Evolutionary conservation across 2,888 invertebrate genomes (phyloP).

Genomic region (Drosophila macrospina): DNA sequence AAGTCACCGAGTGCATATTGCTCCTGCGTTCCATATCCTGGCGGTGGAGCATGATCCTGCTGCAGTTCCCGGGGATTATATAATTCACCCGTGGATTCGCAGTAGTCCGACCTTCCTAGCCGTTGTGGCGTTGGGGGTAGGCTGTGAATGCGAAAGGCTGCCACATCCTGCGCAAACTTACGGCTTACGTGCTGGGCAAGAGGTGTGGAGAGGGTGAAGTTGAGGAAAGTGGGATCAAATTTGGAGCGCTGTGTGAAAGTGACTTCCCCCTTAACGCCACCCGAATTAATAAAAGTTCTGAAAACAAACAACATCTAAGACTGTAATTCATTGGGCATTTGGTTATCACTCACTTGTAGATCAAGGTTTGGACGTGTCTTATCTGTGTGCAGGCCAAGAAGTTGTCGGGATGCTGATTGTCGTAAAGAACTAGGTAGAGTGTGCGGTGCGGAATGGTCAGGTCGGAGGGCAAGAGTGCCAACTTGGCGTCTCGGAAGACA

Average conservation of each 20-base stretch:
- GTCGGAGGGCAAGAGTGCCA: slow-evolving; percentile 90
- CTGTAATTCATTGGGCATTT: neutral
- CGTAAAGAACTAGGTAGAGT: slow-evolving; percentile 93
- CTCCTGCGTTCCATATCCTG: slow-evolving; percentile 91
- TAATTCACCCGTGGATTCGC: slow-evolving; percentile 90
- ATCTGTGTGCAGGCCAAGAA: slow-evolving; percentile 94
- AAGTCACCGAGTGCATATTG: slow-evolving; percentile 96
- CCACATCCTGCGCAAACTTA: slow-evolving; percentile 90
- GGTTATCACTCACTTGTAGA: slow-evolving; percentile 88
- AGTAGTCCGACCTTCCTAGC: slow-evolving; percentile 86
- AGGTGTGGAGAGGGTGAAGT: slow-evolving; percentile 89
- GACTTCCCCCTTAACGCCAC: slow-evolving; percentile 93
- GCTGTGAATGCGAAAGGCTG: slow-evolving; percentile 90
- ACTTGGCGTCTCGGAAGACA: slow-evolving; percentile 89
- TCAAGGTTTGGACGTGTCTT: slow-evolving; percentile 88
- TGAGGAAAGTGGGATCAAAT: slow-evolving; percentile 93
- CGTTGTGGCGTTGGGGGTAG: slow-evolving; percentile 88
- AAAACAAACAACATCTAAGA: slow-evolving; percentile 11
- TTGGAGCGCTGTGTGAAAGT: slow-evolving; percentile 92
- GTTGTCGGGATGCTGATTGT: slow-evolving; percentile 90
- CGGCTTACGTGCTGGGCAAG: slow-evolving; percentile 89
- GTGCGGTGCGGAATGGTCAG: slow-evolving; percentile 91
- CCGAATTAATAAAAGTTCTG: slow-evolving; percentile 90
- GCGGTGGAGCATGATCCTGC: slow-evolving; percentile 88
- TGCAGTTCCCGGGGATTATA: slow-evolving; percentile 91